phyloP scores from a whole-genome alignment of 2,113 vertebrate genomes.

The Corynorhinus townsendii region DNA sequence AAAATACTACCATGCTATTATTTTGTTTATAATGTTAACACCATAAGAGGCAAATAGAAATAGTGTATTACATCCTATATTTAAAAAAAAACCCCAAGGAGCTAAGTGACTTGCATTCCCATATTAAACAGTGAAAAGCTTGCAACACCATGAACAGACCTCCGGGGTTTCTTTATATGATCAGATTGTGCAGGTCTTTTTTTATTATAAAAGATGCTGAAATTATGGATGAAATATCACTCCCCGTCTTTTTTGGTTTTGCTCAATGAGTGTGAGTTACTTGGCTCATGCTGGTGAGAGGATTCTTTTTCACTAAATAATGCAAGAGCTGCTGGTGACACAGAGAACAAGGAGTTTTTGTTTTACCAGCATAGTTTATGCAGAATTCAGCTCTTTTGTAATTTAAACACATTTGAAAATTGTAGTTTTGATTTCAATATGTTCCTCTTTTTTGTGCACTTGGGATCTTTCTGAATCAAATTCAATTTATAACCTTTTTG shows the following conservation, averaged over 20 bases:
- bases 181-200: neutral
- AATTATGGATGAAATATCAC: slow-evolving; percentile 20
- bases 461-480: neutral
- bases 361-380: neutral
- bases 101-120: neutral
- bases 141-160: neutral
- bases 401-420: slow-evolving; percentile 30
- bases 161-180: neutral
- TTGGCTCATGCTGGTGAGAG: neutral
- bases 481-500: slow-evolving; percentile 7
- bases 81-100: neutral
- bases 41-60: neutral
- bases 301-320: slow-evolving; percentile 64
- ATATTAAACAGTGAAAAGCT: neutral
- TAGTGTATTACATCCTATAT: neutral
- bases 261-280: neutral
- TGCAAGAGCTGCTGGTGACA: slow-evolving; percentile 26
- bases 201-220: neutral
- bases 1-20: neutral
- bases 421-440: neutral
- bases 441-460: neutral
- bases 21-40: neutral
- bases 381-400: neutral
- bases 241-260: neutral
- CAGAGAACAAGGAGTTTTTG: slow-evolving; percentile 21